Evolutionary conservation across 2,113 vertebrate species (phyloP), one percentile per base, ranked within the genome.

Genomic region (Lates calcarifer): DNA sequence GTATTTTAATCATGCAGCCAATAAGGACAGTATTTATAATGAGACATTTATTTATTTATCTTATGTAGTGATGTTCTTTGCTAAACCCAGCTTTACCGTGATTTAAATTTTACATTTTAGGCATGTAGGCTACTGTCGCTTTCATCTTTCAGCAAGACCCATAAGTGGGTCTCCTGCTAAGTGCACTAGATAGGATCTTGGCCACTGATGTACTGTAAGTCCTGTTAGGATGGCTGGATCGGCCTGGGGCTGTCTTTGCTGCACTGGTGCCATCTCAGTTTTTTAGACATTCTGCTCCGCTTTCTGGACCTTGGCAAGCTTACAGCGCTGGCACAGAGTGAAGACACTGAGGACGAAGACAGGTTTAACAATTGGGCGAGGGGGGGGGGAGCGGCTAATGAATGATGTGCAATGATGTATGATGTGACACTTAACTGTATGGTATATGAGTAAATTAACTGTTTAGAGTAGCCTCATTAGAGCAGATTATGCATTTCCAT

Each of bases 111-210:
- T 35, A 70, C 29, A 74, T 82, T 69, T 68, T 45, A 61, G 47
- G 43, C 74, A 67, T 85, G 63, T 79, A n/a, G n/a, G n/a, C n/a
- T n/a, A 9, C 76, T 73, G 49, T 51, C 15, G 24, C 87, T 87
- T 89, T 88, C 56, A 82, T 89, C 77, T 87, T 80, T 83, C 76
- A 68, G 74, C 68, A 62, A 70, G 62, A 82, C 76, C 68, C 71
- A 49, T 87, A 83, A 91, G 75, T 88, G 81, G 67, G 82, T 85
- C 86, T 90, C 60, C 74, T 73, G 73, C 26, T 90, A 89, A 92
- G 74, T 93, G 91, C 83, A 70, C 74, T 79, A 77, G 87, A 86
- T 88, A 84, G 74, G 71, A 70, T 85, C 76, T 87, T 73, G 79
- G 69, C 78, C 81, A 65, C 77, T 89, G 81, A 93, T 79, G 87